Conservation (phyloP, 2,797 vertebrate species). For the Myripristis jacobus region DNA sequence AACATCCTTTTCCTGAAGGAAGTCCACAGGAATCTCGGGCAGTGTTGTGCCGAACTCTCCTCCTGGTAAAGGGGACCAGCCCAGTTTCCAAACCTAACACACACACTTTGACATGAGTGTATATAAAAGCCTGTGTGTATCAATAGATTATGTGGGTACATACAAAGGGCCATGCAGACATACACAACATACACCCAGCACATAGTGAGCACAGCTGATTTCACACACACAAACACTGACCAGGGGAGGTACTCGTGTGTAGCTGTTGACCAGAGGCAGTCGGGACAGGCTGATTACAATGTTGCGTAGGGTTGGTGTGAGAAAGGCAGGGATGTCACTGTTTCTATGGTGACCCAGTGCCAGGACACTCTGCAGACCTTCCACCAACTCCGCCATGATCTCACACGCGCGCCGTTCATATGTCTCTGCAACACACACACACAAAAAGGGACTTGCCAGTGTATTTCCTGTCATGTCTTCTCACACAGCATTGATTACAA, state of each 20-base stretch:
- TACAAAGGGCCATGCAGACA: not conserved
- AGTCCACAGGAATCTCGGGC: constrained; percentile 97
- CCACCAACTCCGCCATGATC: constrained; percentile 94
- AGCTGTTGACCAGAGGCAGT: constrained; percentile 96
- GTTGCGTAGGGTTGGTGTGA: constrained; percentile 91
- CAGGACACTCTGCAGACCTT: constrained; percentile 89
- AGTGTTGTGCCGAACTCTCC: constrained; percentile 93
- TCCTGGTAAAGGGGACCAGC: constrained; percentile 93
- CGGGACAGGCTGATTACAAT: constrained; percentile 94
- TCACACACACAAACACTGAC: constrained; percentile 81
- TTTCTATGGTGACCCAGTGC: constrained; percentile 90
- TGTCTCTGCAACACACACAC: constrained; percentile 71
- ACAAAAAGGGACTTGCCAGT: not conserved
- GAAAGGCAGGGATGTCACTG: constrained; percentile 87
- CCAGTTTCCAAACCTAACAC: constrained; percentile 95
- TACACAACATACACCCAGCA: not conserved
- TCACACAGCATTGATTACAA: too few relatives aligned
- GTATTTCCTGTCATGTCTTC: too few relatives aligned
- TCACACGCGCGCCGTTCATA: constrained; percentile 86
- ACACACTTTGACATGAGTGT: not conserved
- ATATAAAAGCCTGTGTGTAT: not conserved
- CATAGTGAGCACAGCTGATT: not conserved
- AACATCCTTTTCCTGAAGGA: constrained; percentile 97
- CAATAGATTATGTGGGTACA: not conserved
- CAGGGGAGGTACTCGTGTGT: constrained; percentile 93